Evolutionary conservation across 2,113 vertebrate species (phyloP).

Genomic region (Perca schrenkii): DNA sequence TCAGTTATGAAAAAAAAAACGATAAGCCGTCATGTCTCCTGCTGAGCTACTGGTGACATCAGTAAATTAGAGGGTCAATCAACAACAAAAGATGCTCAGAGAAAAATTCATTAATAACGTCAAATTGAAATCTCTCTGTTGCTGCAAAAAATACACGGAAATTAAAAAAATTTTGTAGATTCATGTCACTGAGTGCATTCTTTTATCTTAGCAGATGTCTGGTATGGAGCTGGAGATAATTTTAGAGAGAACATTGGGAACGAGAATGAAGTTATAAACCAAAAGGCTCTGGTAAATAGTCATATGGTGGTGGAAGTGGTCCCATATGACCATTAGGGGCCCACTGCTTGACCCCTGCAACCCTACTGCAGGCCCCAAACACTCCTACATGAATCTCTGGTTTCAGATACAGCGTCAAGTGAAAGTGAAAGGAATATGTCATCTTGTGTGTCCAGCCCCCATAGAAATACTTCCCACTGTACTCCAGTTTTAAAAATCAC

Average conservation of each 20-base stretch:
- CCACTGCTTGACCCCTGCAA: constrained; percentile 4
- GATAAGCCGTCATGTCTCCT: neutral
- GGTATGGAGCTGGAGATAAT: constrained; percentile 36
- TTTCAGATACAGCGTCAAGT: neutral
- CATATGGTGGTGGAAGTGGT: constrained; percentile 38
- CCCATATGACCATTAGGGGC: constrained; percentile 33
- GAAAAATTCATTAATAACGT: neutral
- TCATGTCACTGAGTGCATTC: neutral
- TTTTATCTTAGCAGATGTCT: constrained; percentile 20
- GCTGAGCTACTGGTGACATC: neutral
- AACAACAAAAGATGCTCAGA: neutral
- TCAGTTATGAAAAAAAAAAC: neutral
- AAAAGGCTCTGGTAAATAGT: constrained; percentile 53
- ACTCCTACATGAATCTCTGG: neutral
- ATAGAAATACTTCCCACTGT: neutral
- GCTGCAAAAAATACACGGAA: neutral
- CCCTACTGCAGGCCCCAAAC: constrained; percentile 4
- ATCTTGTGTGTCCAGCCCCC: neutral
- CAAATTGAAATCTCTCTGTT: neutral
- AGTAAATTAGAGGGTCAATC: neutral
- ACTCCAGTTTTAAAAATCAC: neutral
- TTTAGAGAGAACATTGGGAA: constrained; percentile 58
- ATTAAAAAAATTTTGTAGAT: neutral
- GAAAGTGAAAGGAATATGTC: constrained; percentile 15
- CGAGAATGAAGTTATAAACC: constrained; percentile 44